Evolutionary conservation across 2,113 vertebrate species (phyloP).

Genomic region (Cheilinus undulatus): DNA sequence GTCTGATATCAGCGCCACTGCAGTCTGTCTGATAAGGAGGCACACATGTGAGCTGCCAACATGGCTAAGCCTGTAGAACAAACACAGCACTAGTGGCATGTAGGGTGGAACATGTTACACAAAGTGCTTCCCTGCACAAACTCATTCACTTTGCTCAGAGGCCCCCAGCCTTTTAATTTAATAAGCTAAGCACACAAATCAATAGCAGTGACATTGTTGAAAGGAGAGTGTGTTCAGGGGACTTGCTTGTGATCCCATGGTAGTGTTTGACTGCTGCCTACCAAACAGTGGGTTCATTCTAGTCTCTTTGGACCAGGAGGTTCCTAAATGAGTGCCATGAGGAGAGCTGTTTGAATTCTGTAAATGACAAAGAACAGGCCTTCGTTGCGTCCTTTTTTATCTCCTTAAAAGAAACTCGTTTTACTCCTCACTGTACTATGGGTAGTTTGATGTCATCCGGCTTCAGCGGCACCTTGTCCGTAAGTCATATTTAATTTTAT

Average conservation of each 20-base stretch:
- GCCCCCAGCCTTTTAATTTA: conserved; percentile 2
- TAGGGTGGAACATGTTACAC: conserved; percentile 15
- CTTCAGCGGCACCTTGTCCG: too few species aligned
- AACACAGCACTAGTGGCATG: conserved; percentile 6
- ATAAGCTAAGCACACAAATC: neutral
- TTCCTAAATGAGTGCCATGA: too few species aligned
- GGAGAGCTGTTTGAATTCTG: too few species aligned
- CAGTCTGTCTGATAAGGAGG: conserved; percentile 41
- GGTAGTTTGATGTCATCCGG: too few species aligned
- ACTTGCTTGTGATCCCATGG: neutral
- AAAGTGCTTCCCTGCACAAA: neutral
- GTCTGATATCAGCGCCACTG: conserved; percentile 39
- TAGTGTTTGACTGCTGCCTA: neutral
- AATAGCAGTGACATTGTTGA: neutral
- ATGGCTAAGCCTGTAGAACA: conserved; percentile 16
- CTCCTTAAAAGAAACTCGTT: too few species aligned
- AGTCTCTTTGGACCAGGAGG: too few species aligned
- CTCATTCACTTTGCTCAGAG: neutral
- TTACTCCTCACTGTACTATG: too few species aligned
- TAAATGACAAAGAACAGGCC: too few species aligned
- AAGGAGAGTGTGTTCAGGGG: neutral
- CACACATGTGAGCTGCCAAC: conserved; percentile 11
- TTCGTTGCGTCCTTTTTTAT: too few species aligned
- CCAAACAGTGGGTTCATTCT: neutral
- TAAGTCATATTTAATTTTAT: too few species aligned